Evolutionary conservation across 2,888 invertebrate genomes (phyloP).

Genomic region (Rhynchonema sp.): DNA sequence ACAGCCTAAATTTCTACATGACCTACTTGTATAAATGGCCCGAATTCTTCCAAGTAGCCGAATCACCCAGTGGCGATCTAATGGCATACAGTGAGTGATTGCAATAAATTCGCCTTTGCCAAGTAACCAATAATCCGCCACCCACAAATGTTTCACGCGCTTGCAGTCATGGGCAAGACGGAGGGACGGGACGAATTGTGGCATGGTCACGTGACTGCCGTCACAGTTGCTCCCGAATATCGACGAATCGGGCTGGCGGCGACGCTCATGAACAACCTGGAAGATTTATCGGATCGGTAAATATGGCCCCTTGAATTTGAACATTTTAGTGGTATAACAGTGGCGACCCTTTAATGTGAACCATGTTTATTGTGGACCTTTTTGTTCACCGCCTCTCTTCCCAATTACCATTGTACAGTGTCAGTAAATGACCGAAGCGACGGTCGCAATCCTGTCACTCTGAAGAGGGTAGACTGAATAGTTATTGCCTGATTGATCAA

Average conservation of each 20-base stretch:
- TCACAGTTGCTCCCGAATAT: constrained; percentile 85
- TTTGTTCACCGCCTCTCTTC: neutral
- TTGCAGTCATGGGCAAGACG: constrained; percentile 90
- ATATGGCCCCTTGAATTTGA: too few relatives aligned
- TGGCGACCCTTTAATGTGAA: too few relatives aligned
- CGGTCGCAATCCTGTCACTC: too few relatives aligned
- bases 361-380: neutral
- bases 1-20: constrained; percentile 57
- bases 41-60: constrained; percentile 91
- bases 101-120: neutral
- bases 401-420: too few relatives aligned
- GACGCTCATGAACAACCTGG: constrained; percentile 74
- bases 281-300: constrained; percentile 76
- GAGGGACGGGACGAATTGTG: constrained; percentile 87
- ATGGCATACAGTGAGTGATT: constrained; percentile 98
- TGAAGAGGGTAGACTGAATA: too few relatives aligned
- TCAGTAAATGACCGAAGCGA: too few relatives aligned
- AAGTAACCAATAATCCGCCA: too few relatives aligned
- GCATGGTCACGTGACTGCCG: constrained; percentile 97
- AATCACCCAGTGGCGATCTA: constrained; percentile 80
- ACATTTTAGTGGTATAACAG: too few relatives aligned
- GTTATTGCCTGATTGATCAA: too few relatives aligned
- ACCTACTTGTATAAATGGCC: constrained; percentile 91
- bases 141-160: too few relatives aligned
- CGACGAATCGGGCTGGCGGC: constrained; percentile 76